Evolutionary conservation across 2,888 invertebrate species (phyloP).

Genomic region (Steinernema hermaphroditum): DNA sequence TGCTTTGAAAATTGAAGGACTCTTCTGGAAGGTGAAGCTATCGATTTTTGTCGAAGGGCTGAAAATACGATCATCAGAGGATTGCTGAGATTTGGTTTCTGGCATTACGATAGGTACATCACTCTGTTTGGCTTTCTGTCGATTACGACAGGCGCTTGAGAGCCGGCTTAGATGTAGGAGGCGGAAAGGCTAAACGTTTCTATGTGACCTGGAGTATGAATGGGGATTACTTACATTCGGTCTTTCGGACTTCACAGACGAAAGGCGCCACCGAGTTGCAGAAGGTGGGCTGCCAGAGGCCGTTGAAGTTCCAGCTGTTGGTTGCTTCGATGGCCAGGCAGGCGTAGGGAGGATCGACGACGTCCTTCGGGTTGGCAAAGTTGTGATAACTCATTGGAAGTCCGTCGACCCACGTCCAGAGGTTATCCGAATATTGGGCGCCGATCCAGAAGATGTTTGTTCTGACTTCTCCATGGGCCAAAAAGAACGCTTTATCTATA

Average conservation of each 20-base stretch:
- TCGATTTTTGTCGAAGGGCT: no score
- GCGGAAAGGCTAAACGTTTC: neutral
- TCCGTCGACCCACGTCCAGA: conserved; percentile 9
- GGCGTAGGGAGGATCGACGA: neutral
- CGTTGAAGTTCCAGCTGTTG: neutral
- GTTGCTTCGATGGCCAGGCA: conserved; percentile 4
- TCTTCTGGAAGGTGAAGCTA: no score
- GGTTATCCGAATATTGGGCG: neutral
- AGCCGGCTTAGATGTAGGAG: neutral
- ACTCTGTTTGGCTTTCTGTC: no score
- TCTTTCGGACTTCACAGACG: conserved; percentile 4
- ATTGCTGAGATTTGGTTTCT: no score
- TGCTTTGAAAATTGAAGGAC: no score
- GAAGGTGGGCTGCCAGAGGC: conserved; percentile 16
- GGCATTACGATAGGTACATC: no score
- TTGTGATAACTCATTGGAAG: neutral
- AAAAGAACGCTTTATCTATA: neutral
- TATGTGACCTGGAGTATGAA: no score
- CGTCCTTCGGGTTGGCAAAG: neutral
- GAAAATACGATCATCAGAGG: no score
- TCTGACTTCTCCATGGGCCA: neutral
- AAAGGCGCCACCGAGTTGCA: conserved; percentile 10
- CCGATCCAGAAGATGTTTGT: conserved; percentile 26
- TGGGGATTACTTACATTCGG: neutral
- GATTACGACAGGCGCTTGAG: no score